Evolutionary conservation across 2,113 vertebrate species (phyloP).

Genomic region (Gyps fulvus): DNA sequence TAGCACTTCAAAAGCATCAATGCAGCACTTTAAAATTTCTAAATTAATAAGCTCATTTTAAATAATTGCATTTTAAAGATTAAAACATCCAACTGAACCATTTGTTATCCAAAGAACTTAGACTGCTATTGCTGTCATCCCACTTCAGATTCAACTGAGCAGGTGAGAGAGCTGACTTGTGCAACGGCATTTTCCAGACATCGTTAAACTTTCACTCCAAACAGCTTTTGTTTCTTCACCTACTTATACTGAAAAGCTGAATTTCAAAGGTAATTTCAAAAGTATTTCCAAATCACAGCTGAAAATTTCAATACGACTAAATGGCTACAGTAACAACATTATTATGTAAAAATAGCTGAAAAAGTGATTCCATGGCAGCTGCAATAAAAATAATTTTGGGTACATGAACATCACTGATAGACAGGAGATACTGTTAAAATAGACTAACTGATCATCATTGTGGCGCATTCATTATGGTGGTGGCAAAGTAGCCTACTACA

Average conservation of each 20-base stretch:
- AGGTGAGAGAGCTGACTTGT: not conserved
- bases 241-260: not conserved
- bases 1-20: not conserved
- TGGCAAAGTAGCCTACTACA: not conserved
- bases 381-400: not conserved
- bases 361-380: not conserved
- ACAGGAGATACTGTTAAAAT: not conserved
- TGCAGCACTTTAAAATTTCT: not conserved
- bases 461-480: not conserved
- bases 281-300: not conserved
- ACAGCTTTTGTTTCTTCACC: not conserved
- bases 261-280: not conserved
- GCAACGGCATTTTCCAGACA: not conserved
- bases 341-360: not conserved
- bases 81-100: not conserved
- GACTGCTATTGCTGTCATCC: not conserved
- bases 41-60: not conserved
- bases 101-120: not conserved
- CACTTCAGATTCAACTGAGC: not conserved
- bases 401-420: not conserved
- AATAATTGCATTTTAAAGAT: not conserved
- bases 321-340: not conserved
- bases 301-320: not conserved
- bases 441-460: not conserved
- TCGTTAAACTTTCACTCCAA: not conserved